Conservation (phyloP, 1,140 invertebrate species). For the Hesperophylax magnus region DNA sequence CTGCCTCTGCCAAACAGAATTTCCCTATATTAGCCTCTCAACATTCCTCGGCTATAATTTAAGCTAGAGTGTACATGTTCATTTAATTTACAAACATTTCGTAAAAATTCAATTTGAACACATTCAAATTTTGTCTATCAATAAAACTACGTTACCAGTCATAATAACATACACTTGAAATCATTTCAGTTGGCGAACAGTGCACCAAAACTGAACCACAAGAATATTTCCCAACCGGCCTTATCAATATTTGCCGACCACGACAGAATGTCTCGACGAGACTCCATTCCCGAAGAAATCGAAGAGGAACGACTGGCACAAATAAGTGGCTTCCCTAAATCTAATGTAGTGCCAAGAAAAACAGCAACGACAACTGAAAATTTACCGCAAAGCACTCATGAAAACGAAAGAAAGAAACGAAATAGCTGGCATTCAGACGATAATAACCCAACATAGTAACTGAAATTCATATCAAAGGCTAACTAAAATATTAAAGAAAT, state of each 20-base stretch:
- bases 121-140: too few relatives aligned
- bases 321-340: conserved; percentile 44
- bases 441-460: conserved; percentile 64
- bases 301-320: conserved; percentile 63
- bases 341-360: conserved; percentile 46
- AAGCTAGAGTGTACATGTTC: too few relatives aligned
- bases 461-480: conserved; percentile 7
- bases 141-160: too few relatives aligned
- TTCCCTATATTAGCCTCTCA: too few relatives aligned
- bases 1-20: too few relatives aligned
- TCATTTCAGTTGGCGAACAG: conserved; percentile 70
- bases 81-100: too few relatives aligned
- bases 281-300: conserved; percentile 70
- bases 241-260: conserved; percentile 67
- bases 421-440: conserved; percentile 72
- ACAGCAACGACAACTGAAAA: conserved; percentile 59
- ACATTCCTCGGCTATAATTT: too few relatives aligned
- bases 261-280: conserved; percentile 64
- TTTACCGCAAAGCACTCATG: conserved; percentile 63
- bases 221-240: conserved; percentile 73
- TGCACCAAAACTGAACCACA: conserved; percentile 74
- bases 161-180: conserved; percentile 44
- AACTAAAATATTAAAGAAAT: background rate
- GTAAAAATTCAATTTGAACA: too few relatives aligned
- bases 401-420: conserved; percentile 63